Evolutionary conservation across 2,888 invertebrate species (phyloP).

Genomic region (Melolontha melolontha): DNA sequence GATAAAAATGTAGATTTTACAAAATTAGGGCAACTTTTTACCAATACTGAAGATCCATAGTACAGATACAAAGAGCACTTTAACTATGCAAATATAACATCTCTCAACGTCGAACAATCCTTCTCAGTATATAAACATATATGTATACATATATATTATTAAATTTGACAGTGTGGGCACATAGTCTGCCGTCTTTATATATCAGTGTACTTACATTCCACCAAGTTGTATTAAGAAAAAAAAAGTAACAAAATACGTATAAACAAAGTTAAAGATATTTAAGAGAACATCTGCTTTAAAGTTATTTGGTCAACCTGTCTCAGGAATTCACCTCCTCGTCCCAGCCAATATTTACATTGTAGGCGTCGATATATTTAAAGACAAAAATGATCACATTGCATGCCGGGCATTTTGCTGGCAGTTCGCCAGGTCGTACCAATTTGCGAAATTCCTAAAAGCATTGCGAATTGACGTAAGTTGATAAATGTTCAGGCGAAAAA

Average conservation of each 20-base stretch:
- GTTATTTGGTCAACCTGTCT: conserved; percentile 23
- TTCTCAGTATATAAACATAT: too few relatives aligned
- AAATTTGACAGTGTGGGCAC: too few relatives aligned
- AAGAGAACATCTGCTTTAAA: conserved; percentile 35
- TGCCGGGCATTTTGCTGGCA: conserved; percentile 28
- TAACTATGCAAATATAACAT: too few relatives aligned
- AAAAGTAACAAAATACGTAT: not conserved
- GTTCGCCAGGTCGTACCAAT: conserved; percentile 32
- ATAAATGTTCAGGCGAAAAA: conserved; percentile 17
- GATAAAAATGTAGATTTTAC: too few relatives aligned
- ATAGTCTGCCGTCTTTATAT: too few relatives aligned
- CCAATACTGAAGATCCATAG: too few relatives aligned
- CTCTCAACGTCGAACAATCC: too few relatives aligned
- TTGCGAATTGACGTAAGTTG: conserved; percentile 32
- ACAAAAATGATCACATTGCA: conserved; percentile 35
- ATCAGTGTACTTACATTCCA: too few relatives aligned
- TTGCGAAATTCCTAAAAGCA: conserved; percentile 35
- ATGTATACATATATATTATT: too few relatives aligned
- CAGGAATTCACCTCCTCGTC: conserved; percentile 27
- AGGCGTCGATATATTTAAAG: conserved; percentile 36
- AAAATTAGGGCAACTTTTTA: too few relatives aligned
- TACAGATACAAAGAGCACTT: too few relatives aligned
- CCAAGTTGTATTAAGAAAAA: not conserved
- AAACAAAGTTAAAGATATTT: not conserved
- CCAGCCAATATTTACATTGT: conserved; percentile 37